Evolutionary conservation across 2,888 invertebrate species (phyloP), one percentile per base, ranked within the genome.

Genomic region (Drosophila rubida): DNA sequence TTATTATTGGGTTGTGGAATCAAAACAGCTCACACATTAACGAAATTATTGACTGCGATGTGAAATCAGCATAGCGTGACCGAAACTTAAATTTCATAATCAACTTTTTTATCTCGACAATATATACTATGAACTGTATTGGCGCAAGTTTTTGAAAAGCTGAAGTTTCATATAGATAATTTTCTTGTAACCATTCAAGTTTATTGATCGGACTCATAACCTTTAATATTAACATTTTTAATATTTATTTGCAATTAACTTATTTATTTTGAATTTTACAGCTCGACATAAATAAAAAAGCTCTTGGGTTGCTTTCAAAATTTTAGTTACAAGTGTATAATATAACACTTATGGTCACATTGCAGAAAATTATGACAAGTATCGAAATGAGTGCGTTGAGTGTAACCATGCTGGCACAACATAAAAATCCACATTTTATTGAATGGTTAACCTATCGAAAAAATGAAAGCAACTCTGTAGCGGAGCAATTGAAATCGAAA

Each of bases 391-490:
- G 37, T 0, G n/a, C 2, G 8, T 8, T 9, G 2, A 11, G 45
- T 58, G 55, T 35, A 9, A 37, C 62, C 51, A 44, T 16, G 6
- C 13, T 1, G 5, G 2, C 1, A n/a, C 27, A 41, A n/a, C 22
- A 32, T 8, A 32, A 42, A 46, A 68, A 54, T 25, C 48, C 49
- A 19, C 2, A 39, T 42, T 19, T 14, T 4, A 27, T 35, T 4
- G 35, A 6, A 13, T 35, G 3, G 7, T 13, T 14, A 8, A 55
- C 32, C 14, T 58, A 42, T 61, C 50, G 69, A 55, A 57, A 58
- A 37, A 11, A 42, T 46, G 35, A 8, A 39, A 75, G 67, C 59
- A 75, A 62, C 71, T 42, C 48, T 75, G 75, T 62, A 44, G 16
- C 39, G 62, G 55, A 55, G 35, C 13, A 51, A 49, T 37, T 51